phyloP scores from a whole-genome alignment of 2,113 vertebrate genomes.

The Archilochus colubris region DNA sequence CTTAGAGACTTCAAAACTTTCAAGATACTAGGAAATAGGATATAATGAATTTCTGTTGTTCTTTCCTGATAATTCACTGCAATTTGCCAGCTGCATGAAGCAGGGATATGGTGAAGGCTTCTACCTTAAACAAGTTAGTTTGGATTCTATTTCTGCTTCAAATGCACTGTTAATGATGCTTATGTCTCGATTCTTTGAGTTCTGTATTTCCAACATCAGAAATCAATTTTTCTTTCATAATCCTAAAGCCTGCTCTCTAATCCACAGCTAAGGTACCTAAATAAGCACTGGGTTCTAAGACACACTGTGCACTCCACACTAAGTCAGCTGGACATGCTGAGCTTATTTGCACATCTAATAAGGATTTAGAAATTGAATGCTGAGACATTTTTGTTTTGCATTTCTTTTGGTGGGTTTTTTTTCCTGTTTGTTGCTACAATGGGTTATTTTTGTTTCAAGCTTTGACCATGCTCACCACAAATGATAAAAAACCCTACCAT shows the following conservation, averaged over 20 bases:
- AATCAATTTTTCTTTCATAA: not conserved
- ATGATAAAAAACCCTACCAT: constrained; percentile 44
- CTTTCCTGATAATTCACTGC: not conserved
- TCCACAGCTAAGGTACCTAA: not conserved
- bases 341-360: not conserved
- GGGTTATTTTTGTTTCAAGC: not conserved
- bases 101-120: not conserved
- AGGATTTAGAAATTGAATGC: not conserved
- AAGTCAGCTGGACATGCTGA: not conserved
- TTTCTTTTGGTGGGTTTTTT: not conserved
- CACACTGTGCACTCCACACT: not conserved
- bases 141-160: not conserved
- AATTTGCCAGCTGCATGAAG: not conserved
- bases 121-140: not conserved
- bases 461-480: constrained; percentile 25
- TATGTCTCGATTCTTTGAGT: not conserved
- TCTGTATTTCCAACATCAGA: not conserved
- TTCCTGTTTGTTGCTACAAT: not conserved
- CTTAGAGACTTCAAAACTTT: not conserved
- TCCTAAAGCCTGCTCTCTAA: not conserved
- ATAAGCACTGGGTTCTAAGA: not conserved
- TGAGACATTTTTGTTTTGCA: not conserved
- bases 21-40: not conserved
- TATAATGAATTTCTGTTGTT: not conserved
- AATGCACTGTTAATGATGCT: not conserved